A percentile compares a stretch with the other conserved stretches of the same genome.
phyloP scores from a whole-genome alignment of 2,888 invertebrate genomes.

The Pterostichus madidus region DNA sequence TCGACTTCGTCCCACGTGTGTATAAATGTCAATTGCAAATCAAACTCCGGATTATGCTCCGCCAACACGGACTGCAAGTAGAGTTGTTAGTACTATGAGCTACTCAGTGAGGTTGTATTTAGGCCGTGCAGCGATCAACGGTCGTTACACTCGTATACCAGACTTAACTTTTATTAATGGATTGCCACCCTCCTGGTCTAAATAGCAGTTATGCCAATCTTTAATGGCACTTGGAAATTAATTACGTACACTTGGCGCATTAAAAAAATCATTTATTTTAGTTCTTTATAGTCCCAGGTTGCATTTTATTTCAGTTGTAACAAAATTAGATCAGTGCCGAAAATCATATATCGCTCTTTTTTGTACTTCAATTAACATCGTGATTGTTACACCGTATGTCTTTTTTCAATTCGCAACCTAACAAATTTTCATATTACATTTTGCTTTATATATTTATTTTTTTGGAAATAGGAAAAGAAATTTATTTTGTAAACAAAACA shows the following conservation, averaged over 20 bases:
- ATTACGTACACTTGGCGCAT: slow-evolving; percentile 14
- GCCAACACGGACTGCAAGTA: slow-evolving; percentile 16
- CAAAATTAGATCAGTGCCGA: too few relatives aligned
- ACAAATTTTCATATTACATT: too few relatives aligned
- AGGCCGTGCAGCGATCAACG: slow-evolving; percentile 3
- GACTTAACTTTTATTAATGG: slow-evolving; percentile 24
- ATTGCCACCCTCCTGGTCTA: slow-evolving; percentile 20
- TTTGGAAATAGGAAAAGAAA: too few relatives aligned
- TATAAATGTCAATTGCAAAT: slow-evolving; percentile 51
- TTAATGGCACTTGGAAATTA: slow-evolving; percentile 26
- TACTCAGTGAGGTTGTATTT: slow-evolving; percentile 15
- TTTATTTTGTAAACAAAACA: too few relatives aligned
- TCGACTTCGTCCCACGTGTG: slow-evolving; percentile 15
- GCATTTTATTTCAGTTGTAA: too few relatives aligned
- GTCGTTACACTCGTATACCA: slow-evolving; percentile 23
- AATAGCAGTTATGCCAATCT: neutral
- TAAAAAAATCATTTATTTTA: too few relatives aligned
- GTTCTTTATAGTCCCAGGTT: too few relatives aligned
- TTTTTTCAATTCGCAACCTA: too few relatives aligned
- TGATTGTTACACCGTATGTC: too few relatives aligned
- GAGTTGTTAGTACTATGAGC: slow-evolving; percentile 3
- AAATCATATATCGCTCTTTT: too few relatives aligned
- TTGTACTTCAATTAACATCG: too few relatives aligned
- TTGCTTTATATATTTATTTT: too few relatives aligned
- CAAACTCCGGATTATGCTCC: slow-evolving; percentile 44